Evolutionary conservation across 2,113 vertebrate species (phyloP).

Genomic region (Stomatorhinus ivindoensis): DNA sequence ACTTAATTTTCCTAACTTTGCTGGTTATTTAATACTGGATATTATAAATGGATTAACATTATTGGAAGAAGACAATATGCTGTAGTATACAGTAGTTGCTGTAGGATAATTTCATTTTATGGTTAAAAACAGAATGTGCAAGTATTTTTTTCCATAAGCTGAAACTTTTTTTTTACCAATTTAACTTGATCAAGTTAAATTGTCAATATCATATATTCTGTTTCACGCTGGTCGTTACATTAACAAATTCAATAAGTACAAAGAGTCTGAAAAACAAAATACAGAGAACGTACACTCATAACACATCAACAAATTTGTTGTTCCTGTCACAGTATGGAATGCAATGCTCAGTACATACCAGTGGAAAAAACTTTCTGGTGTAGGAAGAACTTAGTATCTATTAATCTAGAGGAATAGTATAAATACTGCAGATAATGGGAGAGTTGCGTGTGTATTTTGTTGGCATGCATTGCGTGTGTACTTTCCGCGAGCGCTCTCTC

Average conservation of each 20-base stretch:
- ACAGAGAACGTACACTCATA: background rate
- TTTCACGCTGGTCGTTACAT: background rate
- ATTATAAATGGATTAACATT: background rate
- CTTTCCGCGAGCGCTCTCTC: background rate
- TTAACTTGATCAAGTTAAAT: background rate
- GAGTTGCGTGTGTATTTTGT: background rate
- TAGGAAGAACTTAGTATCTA: background rate
- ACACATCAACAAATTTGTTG: background rate
- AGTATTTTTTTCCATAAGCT: background rate
- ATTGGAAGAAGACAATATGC: background rate
- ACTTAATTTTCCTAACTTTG: background rate
- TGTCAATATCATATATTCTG: background rate
- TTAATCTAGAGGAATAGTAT: background rate
- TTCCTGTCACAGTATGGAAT: background rate
- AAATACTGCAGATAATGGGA: background rate
- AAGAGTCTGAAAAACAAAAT: background rate
- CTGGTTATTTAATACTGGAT: background rate
- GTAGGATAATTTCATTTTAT: background rate
- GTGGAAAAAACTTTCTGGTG: background rate
- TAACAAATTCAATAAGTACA: background rate
- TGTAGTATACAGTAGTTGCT: background rate
- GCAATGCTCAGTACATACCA: background rate
- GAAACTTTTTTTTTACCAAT: background rate
- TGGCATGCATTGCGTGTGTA: background rate
- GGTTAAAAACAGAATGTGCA: background rate